Conservation (phyloP, 2,797 vertebrate genomes). For the Pantherophis alleghaniensis region DNA sequence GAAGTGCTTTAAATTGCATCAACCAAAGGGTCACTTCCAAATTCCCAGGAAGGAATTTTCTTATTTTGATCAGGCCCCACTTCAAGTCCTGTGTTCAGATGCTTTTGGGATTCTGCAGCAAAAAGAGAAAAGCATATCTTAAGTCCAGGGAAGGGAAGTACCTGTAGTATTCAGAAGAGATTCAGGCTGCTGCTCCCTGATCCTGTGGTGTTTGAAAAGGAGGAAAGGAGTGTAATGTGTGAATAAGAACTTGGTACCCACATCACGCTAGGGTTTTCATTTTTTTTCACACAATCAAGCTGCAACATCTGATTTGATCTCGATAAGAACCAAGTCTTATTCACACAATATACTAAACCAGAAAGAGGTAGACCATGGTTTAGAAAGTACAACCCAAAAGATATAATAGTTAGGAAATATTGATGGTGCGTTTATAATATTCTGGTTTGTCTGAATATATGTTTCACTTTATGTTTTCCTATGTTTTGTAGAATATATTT, state of each 20-base stretch:
- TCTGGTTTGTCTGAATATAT: background rate
- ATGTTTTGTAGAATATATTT: background rate
- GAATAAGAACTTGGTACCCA: background rate
- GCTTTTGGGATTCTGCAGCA: background rate
- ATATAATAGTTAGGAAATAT: background rate
- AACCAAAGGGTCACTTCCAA: background rate
- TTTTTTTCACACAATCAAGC: background rate
- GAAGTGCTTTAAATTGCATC: background rate
- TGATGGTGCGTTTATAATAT: background rate
- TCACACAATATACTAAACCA: background rate
- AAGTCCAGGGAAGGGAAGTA: background rate
- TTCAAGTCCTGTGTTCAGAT: background rate
- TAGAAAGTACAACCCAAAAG: background rate
- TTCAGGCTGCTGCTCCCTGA: background rate
- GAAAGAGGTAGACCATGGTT: background rate
- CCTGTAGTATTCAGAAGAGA: background rate
- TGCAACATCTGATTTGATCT: background rate
- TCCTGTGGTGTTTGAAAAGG: background rate
- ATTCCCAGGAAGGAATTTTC: background rate
- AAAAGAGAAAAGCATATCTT: background rate
- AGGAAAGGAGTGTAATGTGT: background rate
- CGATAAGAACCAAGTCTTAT: background rate
- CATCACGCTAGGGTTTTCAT: background rate
- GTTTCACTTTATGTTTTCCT: background rate
- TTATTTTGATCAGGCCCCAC: background rate